Base-by-base conservation (phyloP, 1,140 invertebrate genomes). In the Diploscapter pachys region DNA sequence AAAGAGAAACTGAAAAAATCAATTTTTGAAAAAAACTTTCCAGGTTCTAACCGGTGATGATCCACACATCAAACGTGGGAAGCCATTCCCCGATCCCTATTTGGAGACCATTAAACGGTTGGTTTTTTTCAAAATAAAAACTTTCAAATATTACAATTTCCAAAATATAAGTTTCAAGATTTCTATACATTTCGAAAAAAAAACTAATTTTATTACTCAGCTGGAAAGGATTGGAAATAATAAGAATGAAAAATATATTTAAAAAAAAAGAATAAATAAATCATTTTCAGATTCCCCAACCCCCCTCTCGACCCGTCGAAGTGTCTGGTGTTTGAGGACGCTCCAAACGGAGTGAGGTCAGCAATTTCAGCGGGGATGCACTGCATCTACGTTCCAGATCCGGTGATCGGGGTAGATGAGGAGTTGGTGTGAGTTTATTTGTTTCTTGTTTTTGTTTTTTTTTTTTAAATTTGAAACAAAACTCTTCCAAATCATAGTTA, bases 61-160 rank as follows among this genome's bases (percentile, higher is more conserved):
- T 87, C 89, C 90, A 4, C 93, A 95, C 77, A 92, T 98, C 0
- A 91, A 91, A 80, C 88, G 90, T 78, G 94, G 95, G 50, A 98
- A 98, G 89, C 95, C 95, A 8, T 90, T 90, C 76, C 95, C 95
- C 0, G 94, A 97, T 86, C 93, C 95, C 82, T 98, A 96, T 85
- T 85, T 94, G 8, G 89, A 95, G 1, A 92, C 92, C 76, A 93
- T 93, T 3, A 88, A 89, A 3, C 88, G 94, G 66, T 68, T n/a
- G n/a, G 52, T 54, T 52, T 68, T 31, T 52, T 48, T 50, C 63
- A 1, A 13, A 59, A 59, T 11, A 13, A 59, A 13, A 59, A 59
- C 9, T 59, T 59, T 9, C 9, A 13, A 13, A 59, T 11, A 59
- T 9, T 11, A 59, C 31, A 9, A 59, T 59, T 13, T 59, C 31